Base-by-base conservation (phyloP, 2,113 vertebrate species). In the Apteryx mantelli region DNA sequence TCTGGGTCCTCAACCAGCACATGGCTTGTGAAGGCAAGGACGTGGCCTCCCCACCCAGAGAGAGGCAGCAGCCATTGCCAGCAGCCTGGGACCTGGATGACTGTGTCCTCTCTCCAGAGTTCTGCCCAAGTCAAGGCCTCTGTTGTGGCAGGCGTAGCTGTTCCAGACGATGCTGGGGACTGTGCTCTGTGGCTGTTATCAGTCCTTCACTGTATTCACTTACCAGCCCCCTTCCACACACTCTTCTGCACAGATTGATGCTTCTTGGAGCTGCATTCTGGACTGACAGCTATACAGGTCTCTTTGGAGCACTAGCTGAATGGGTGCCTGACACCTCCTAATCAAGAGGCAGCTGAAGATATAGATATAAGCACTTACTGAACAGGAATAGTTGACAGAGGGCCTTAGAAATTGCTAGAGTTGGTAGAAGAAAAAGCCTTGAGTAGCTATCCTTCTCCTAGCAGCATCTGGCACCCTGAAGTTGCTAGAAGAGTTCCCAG, bases 1-100 rank as follows among this genome's bases (percentile, higher is more conserved):
- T 9, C 38, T 60, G 56, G 42, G 32, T 75, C 28, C 28, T 82
- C 30, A 34, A n/a, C 3, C 3, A 40, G 36, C 0, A 0, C 5
- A 4, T 0, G 2, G 30, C 19, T 88, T 22, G 68, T 92, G 17
- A 15, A 42, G 26, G 42, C 3, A 10, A 74, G 48, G 40, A 65
- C 12, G 1, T 2, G 50, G 42, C 32, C 8, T 79, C 20, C 9
- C 46, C 46, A 48, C 46, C 46, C 46, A 19, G 46, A 8, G 18
- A 48, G 18, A 48, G 46, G 46, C 9, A 18, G 46, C 46, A 48
- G 46, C 46, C 46, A 48, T 18, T 48, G 13, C 7, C 58, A 77
- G 13, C 5, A 56, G 58, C n/a, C 24, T 44, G 14, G 25, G 22
- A 44, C 34, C 22, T 30, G 38, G 20, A 78, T 28, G 65, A 20